Conservation (phyloP, 35 echinoderm and acorn worm species). For the Ophiothrix spiculata region DNA sequence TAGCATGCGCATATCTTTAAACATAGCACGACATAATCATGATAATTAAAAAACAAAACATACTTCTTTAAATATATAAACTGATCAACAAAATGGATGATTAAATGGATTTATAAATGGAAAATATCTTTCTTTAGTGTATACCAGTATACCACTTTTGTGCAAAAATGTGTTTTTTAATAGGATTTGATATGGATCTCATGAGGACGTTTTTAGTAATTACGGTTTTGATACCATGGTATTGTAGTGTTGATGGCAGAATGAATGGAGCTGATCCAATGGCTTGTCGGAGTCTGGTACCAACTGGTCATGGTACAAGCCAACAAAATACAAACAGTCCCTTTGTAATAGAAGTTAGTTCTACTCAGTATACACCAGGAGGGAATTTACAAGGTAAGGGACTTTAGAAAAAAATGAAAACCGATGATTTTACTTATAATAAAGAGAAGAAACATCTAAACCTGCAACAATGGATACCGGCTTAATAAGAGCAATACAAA, state of each 20-base stretch:
- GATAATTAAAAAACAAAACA: no score
- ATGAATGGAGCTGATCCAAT: conserved; percentile 2
- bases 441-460: no score
- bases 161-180: neutral
- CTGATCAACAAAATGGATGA: no score
- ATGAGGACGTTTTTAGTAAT: neutral
- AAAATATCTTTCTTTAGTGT: neutral
- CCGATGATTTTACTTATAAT: no score
- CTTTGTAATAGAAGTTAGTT: neutral
- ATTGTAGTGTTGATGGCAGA: neutral
- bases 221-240: neutral
- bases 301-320: neutral
- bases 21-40: no score
- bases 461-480: no score
- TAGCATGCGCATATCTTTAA: no score
- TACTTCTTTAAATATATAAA: no score
- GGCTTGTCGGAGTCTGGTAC: neutral
- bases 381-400: conserved; percentile 3
- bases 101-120: no score
- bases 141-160: no score
- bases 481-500: no score
- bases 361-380: neutral
- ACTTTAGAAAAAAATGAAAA: no score
- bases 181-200: neutral
- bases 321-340: neutral